Percentiles rank a stretch among this genome's conserved stretches.
phyloP scores from a whole-genome alignment of 2,113 vertebrate genomes.

The Scomber japonicus region DNA sequence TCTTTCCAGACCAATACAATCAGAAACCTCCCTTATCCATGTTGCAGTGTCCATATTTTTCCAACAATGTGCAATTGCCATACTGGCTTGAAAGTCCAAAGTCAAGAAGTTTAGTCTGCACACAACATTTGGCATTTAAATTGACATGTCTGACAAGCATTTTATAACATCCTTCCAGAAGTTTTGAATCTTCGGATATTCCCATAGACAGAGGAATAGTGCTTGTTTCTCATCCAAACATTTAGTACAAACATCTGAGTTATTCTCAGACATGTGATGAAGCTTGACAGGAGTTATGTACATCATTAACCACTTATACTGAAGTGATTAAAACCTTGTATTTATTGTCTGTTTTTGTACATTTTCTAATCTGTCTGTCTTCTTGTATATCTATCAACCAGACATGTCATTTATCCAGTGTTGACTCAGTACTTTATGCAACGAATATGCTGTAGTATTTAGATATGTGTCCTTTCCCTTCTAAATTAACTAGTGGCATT shows the following conservation, averaged over 20 bases:
- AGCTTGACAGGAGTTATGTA: not conserved
- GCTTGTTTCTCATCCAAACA: not conserved
- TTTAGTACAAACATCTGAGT: not conserved
- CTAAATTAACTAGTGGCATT: no score
- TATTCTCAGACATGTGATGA: not conserved
- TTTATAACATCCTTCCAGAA: no score
- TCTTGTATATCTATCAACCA: no score
- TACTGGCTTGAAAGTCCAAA: no score
- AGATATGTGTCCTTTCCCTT: no score
- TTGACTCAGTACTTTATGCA: no score
- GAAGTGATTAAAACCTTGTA: not conserved
- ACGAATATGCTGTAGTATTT: no score
- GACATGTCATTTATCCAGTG: no score
- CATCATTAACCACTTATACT: not conserved
- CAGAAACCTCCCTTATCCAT: not conserved
- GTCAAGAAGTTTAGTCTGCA: no score
- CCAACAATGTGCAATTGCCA: no score
- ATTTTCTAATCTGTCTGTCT: no score
- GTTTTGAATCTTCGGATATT: not conserved
- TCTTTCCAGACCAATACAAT: not conserved
- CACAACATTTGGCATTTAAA: not conserved
- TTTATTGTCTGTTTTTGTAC: no score
- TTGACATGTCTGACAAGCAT: not conserved
- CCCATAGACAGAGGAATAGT: not conserved
- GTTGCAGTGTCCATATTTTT: not conserved